Evolutionary conservation across 2,113 vertebrate genomes (phyloP).

Genomic region (Hippocampus barbouri): DNA sequence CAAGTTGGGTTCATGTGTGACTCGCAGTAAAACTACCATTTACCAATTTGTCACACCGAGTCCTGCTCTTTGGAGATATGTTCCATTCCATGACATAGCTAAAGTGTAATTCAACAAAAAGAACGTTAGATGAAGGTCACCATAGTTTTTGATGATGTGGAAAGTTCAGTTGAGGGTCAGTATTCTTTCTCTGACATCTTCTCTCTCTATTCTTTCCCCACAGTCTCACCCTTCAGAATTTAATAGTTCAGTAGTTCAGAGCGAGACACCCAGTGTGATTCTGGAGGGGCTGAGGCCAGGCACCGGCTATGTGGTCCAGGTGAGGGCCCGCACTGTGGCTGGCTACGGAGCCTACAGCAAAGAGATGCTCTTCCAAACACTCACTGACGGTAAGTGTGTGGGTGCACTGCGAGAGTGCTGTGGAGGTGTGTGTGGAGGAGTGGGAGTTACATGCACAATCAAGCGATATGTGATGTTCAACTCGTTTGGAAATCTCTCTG

Average conservation of each 20-base stretch:
- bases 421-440: constrained; percentile 25
- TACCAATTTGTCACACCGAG: neutral
- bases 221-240: constrained; percentile 84
- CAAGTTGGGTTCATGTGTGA: neutral
- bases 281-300: constrained; percentile 88
- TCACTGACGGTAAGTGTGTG: constrained; percentile 82
- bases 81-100: neutral
- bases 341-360: constrained; percentile 94
- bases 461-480: constrained; percentile 20
- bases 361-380: constrained; percentile 97
- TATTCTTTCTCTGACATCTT: constrained; percentile 5
- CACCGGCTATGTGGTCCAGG: constrained; percentile 91
- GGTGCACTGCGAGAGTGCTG: constrained; percentile 21
- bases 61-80: constrained; percentile 7
- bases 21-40: neutral
- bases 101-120: neutral
- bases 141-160: neutral
- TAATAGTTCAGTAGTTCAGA: constrained; percentile 91
- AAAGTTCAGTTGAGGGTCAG: neutral
- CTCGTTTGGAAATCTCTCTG: constrained; percentile 34
- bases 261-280: constrained; percentile 84
- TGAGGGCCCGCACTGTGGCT: constrained; percentile 90
- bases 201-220: constrained; percentile 2
- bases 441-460: constrained; percentile 13
- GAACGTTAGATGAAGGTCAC: neutral